These are phyloP conservation scores for Brachionus koreanus DNA, from an alignment of 1,140 invertebrate species.

Conservation along the genomic window DNA sequence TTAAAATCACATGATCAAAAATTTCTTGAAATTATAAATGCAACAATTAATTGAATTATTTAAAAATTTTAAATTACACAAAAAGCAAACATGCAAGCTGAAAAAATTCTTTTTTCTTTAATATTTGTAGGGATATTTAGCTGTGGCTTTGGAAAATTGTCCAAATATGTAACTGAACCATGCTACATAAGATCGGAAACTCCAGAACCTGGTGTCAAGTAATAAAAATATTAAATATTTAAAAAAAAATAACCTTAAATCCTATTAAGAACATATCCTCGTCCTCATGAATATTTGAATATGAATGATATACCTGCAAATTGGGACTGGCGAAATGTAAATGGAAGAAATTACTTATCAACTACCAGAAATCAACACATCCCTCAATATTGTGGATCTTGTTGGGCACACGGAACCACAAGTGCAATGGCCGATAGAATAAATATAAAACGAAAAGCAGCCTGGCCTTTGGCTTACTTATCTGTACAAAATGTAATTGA, in stretches of 20 bases:
- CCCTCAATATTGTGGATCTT: conserved; percentile 61
- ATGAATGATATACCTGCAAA: conserved; percentile 42
- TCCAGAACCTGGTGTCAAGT: conserved; percentile 22
- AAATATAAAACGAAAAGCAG: conserved; percentile 59
- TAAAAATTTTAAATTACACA: background rate
- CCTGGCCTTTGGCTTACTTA: conserved; percentile 61
- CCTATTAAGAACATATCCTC: conserved; percentile 50
- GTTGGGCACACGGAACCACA: conserved; percentile 61
- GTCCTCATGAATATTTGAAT: conserved; percentile 52
- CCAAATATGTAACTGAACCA: conserved; percentile 30
- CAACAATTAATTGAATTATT: background rate
- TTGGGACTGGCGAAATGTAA: conserved; percentile 61
- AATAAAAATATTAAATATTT: background rate
- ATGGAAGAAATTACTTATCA: conserved; percentile 58
- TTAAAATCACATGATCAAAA: conserved; percentile 9
- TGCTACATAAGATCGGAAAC: background rate
- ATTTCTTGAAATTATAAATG: background rate
- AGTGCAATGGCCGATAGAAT: conserved; percentile 61
- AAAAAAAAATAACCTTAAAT: background rate
- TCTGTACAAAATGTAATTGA: conserved; percentile 60
- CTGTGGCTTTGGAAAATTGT: background rate
- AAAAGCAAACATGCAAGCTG: background rate
- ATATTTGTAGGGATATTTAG: background rate
- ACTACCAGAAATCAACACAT: conserved; percentile 61
- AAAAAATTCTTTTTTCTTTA: background rate